Evolutionary conservation across 2,888 invertebrate genomes (phyloP), one percentile per base, ranked within the genome.

Genomic region (Falcaria lacertinaria): DNA sequence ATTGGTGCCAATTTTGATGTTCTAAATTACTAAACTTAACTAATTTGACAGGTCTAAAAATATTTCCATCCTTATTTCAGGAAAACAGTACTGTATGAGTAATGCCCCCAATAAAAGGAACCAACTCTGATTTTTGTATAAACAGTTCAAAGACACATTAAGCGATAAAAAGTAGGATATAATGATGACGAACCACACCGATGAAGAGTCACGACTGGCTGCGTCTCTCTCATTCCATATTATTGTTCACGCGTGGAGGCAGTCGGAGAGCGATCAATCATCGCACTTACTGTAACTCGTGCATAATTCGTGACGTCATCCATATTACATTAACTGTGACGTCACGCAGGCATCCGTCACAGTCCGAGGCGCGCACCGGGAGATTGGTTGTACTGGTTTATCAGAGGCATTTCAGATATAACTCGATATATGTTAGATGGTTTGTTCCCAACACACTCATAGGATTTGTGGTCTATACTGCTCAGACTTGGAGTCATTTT

Each of bases 271-370:
- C 45, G 42, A 54, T 54, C 51, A 59, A 54, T 54, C 54, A 54
- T 54, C 19, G 25, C 46, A 7, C 22, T 6, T 41, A 48, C 35
- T 39, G 47, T 50, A 53, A 54, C 37, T 36, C 50, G 45, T 48
- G 46, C 45, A 51, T 56, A 60, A 56, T 43, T 51, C 48, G 32
- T 59, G 54, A 62, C 57, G 54, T 56, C 60, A 62, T 59, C 56
- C 59, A 59, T 59, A 60, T 62, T 48, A 60, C 50, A 62, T 51
- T 49, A 53, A 43, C 39, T 45, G 44, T 48, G 50, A 43, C 60
- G 52, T 56, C 64, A 47, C 41, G 37, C 40, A 42, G 39, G 28
- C 49, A 56, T 62, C 56, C 54, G 42, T 60, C 64, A 60, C 57
- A 62, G 58, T 37, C 37, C 37, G 37, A 50, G 44, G 25, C 41